Conservation (phyloP, 2,888 invertebrate species). For the Agapetus fuscipes region DNA sequence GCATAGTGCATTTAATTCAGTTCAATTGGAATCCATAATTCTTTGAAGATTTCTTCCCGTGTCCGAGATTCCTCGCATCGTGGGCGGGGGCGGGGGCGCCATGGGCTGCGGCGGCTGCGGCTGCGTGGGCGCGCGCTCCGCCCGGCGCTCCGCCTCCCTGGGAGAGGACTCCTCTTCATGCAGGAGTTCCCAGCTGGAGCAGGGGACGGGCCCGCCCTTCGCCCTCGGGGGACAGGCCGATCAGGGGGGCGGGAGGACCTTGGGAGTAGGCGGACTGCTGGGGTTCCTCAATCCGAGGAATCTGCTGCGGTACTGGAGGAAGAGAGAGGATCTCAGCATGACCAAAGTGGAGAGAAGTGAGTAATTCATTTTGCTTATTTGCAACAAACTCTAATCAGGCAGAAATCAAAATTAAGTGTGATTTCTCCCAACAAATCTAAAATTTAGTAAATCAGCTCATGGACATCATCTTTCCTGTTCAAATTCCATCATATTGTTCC, state of each 20-base stretch:
- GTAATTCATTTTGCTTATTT: constrained; percentile 29
- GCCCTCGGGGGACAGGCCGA: constrained; percentile 31
- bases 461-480: too few relatives aligned
- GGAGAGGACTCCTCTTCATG: constrained; percentile 42
- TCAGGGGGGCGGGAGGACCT: constrained; percentile 29
- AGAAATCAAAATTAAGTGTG: too few relatives aligned
- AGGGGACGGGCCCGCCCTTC: constrained; percentile 40
- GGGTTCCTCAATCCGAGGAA: constrained; percentile 48
- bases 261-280: constrained; percentile 35
- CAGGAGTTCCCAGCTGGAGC: constrained; percentile 42
- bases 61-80: not conserved
- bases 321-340: constrained; percentile 61
- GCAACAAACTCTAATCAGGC: too few relatives aligned
- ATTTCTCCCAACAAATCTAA: too few relatives aligned
- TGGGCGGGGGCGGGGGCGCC: constrained; percentile 26
- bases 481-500: too few relatives aligned
- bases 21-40: too few relatives aligned
- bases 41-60: too few relatives aligned
- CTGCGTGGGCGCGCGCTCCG: constrained; percentile 38
- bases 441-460: too few relatives aligned
- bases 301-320: constrained; percentile 57
- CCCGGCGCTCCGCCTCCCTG: constrained; percentile 34
- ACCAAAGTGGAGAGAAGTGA: constrained; percentile 69
- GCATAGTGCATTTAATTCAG: too few relatives aligned
- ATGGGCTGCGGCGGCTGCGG: constrained; percentile 45